Conservation (phyloP, 92 coral and sea anemone species). For the Palythoa heliodiscus region DNA sequence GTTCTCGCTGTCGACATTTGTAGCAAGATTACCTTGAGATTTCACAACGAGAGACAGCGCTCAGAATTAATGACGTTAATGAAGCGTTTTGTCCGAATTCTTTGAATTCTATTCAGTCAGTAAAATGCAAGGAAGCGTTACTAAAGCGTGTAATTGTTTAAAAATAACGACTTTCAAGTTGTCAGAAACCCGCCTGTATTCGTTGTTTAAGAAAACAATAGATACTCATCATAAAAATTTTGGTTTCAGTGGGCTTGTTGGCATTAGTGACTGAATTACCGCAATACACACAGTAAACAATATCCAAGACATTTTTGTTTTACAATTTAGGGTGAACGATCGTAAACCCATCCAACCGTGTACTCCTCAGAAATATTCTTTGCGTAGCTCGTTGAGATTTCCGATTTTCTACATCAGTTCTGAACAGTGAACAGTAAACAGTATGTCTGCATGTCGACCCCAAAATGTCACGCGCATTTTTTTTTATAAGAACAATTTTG, state of each 20-base stretch:
- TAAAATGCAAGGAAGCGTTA: neutral
- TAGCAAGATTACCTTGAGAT: neutral
- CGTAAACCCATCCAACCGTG: too few species aligned
- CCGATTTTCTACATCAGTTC: too few species aligned
- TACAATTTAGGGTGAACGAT: too few species aligned
- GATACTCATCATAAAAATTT: constrained; percentile 7
- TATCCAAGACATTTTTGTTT: neutral
- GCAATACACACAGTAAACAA: neutral
- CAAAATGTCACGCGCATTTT: too few species aligned
- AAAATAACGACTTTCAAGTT: constrained; percentile 3
- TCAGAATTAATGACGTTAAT: constrained; percentile 13
- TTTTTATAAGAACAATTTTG: too few species aligned
- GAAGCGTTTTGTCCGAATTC: constrained; percentile 14
- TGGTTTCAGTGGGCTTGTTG: neutral
- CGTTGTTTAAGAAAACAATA: constrained; percentile 38
- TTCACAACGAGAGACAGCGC: neutral
- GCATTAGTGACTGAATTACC: neutral
- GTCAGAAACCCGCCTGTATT: neutral
- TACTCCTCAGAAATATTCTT: too few species aligned
- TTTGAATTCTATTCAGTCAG: constrained; percentile 17
- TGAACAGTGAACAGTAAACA: too few species aligned
- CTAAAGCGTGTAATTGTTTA: constrained; percentile 19
- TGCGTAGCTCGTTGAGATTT: too few species aligned
- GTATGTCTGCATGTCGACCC: too few species aligned
- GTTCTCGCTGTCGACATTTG: neutral